Percentiles rank a stretch among this genome's conserved stretches.
Evolutionary conservation across 2,113 vertebrate genomes (phyloP).

Genomic region (Anarrhichthys ocellatus): DNA sequence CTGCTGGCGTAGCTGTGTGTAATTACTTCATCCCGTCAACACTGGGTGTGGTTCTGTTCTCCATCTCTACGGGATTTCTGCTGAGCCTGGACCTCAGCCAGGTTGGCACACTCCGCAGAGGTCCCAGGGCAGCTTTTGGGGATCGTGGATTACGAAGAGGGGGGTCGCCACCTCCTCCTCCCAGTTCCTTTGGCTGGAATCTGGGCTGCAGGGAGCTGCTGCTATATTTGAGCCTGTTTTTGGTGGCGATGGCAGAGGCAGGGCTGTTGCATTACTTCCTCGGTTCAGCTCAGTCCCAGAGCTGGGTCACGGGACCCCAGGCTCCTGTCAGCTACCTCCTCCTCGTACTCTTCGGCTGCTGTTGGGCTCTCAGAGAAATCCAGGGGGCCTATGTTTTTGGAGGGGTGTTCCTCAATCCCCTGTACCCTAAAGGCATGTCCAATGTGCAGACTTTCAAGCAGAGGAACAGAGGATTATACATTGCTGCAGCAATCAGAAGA

Average conservation of each 20-base stretch:
- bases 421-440: slow-evolving; percentile 91
- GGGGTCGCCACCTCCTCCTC: slow-evolving; percentile 43
- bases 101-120: slow-evolving; percentile 81
- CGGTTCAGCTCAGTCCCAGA: slow-evolving; percentile 63
- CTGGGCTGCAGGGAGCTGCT: slow-evolving; percentile 87
- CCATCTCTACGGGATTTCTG: slow-evolving; percentile 92
- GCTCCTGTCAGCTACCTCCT: slow-evolving; percentile 87
- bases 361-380: slow-evolving; percentile 91
- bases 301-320: slow-evolving; percentile 83
- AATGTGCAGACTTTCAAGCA: slow-evolving; percentile 88
- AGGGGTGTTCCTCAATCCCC: slow-evolving; percentile 93
- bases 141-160: slow-evolving; percentile 72
- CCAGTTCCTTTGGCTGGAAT: slow-evolving; percentile 75
- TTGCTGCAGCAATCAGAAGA: slow-evolving; percentile 88
- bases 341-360: slow-evolving; percentile 85
- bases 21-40: slow-evolving; percentile 94
- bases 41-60: slow-evolving; percentile 91
- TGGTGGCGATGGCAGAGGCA: slow-evolving; percentile 86
- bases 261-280: slow-evolving; percentile 89
- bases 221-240: slow-evolving; percentile 84
- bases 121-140: slow-evolving; percentile 69
- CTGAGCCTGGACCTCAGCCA: slow-evolving; percentile 94
- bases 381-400: slow-evolving; percentile 91
- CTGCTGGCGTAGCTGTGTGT: slow-evolving; percentile 86
- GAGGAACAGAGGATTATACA: slow-evolving; percentile 87